Conservation (phyloP, 2,888 invertebrate species). For the Autographa pulchrina region DNA sequence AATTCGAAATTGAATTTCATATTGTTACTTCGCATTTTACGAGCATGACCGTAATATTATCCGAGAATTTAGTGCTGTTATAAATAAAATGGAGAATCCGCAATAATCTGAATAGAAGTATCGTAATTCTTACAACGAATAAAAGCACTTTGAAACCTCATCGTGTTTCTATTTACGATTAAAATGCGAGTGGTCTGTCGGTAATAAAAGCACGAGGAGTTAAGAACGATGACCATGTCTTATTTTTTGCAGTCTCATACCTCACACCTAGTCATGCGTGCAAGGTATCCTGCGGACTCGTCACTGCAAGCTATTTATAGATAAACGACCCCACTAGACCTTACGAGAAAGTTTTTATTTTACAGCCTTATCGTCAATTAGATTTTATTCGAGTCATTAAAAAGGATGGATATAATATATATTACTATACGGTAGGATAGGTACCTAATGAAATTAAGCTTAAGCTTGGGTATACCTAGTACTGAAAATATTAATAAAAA, state of each 20-base stretch:
- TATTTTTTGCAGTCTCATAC: constrained; percentile 55
- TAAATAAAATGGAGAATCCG: too few species aligned
- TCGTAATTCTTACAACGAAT: not conserved
- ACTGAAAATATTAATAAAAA: not conserved
- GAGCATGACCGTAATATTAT: not conserved
- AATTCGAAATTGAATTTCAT: not conserved
- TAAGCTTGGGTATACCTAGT: not conserved
- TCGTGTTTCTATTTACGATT: constrained; percentile 9
- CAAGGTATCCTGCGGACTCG: constrained; percentile 40
- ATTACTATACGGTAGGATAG: not conserved
- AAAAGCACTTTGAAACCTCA: not conserved
- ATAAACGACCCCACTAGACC: constrained; percentile 13
- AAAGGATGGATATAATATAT: not conserved
- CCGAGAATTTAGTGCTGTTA: not conserved
- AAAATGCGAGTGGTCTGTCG: not conserved
- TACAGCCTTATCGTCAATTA: not conserved
- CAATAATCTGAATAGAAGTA: not conserved
- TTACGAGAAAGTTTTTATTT: constrained; percentile 13
- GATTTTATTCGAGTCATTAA: not conserved
- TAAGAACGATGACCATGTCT: constrained; percentile 44
- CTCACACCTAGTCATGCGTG: constrained; percentile 48
- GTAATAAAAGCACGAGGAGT: constrained; percentile 44
- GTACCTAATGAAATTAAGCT: not conserved
- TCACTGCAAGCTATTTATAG: constrained; percentile 45
- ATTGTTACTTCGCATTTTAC: not conserved